These are phyloP conservation scores for Petaurus breviceps DNA, from an alignment of 2,113 vertebrate species.

Conservation along the genomic window DNA sequence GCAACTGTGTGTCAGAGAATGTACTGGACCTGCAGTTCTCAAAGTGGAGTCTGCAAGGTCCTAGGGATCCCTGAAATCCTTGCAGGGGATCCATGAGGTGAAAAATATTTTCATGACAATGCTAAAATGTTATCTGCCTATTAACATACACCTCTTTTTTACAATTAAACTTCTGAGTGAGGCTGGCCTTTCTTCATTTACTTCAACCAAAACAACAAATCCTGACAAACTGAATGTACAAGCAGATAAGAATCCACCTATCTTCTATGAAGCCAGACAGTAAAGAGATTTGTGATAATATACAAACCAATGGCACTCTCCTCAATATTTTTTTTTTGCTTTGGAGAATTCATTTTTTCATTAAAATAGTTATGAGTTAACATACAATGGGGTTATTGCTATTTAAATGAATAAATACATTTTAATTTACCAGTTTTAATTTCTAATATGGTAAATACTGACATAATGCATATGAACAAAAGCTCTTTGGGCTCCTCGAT, in stretches of 20 bases:
- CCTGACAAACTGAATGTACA: background rate
- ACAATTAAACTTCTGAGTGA: background rate
- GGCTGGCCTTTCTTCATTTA: background rate
- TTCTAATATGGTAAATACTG: background rate
- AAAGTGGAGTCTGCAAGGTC: background rate
- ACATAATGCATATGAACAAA: background rate
- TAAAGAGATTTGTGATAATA: background rate
- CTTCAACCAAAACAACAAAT: background rate
- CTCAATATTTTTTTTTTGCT: background rate
- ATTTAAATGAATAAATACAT: background rate
- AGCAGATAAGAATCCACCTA: background rate
- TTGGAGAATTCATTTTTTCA: background rate
- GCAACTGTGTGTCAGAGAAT: background rate
- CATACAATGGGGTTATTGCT: background rate
- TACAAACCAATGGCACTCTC: background rate
- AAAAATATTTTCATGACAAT: background rate
- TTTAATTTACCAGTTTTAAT: background rate
- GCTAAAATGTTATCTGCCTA: background rate
- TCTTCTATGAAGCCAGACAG: background rate
- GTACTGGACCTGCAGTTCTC: background rate
- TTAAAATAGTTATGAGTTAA: background rate
- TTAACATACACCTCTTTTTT: background rate
- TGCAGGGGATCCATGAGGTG: background rate
- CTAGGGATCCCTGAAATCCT: background rate
- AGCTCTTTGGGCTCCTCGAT: background rate